phyloP scores from a whole-genome alignment of 1,140 invertebrate species.

The Aphidius ervi region DNA sequence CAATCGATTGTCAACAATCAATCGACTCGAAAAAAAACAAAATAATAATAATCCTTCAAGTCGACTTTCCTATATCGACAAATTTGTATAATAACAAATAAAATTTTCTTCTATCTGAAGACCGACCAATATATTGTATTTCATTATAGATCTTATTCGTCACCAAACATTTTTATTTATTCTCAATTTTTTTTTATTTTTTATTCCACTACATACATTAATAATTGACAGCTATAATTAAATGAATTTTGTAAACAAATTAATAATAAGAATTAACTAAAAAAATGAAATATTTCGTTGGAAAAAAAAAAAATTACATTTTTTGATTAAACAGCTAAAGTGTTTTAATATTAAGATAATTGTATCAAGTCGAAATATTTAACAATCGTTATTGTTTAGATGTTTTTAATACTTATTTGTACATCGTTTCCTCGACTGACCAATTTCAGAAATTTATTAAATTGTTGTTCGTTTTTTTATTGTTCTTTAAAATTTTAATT shows the following conservation, averaged over 20 bases:
- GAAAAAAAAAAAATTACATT: too few relatives aligned
- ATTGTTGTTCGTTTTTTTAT: too few relatives aligned
- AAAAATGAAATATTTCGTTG: not conserved
- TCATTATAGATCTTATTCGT: constrained; percentile 1
- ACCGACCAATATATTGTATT: constrained; percentile 17
- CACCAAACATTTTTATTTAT: not conserved
- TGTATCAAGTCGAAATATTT: too few relatives aligned
- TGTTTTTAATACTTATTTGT: too few relatives aligned
- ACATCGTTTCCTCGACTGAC: too few relatives aligned
- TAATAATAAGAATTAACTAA: not conserved
- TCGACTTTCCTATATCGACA: not conserved
- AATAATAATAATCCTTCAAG: not conserved
- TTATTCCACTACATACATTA: not conserved
- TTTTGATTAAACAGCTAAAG: too few relatives aligned
- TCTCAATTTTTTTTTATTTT: constrained; percentile 6
- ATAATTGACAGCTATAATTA: too few relatives aligned
- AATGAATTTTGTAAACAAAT: constrained; percentile 6
- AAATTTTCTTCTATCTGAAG: constrained; percentile 22
- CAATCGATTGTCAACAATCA: too few relatives aligned
- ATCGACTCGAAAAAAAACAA: not conserved
- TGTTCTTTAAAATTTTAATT: too few relatives aligned
- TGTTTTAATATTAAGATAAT: too few relatives aligned
- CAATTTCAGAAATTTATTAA: too few relatives aligned
- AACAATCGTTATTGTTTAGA: too few relatives aligned
- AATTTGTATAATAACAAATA: constrained; percentile 7